A percentile compares a stretch with the other conserved stretches of the same genome.
phyloP scores from a whole-genome alignment of 2,797 vertebrate species.

The Syncerus caffer region DNA sequence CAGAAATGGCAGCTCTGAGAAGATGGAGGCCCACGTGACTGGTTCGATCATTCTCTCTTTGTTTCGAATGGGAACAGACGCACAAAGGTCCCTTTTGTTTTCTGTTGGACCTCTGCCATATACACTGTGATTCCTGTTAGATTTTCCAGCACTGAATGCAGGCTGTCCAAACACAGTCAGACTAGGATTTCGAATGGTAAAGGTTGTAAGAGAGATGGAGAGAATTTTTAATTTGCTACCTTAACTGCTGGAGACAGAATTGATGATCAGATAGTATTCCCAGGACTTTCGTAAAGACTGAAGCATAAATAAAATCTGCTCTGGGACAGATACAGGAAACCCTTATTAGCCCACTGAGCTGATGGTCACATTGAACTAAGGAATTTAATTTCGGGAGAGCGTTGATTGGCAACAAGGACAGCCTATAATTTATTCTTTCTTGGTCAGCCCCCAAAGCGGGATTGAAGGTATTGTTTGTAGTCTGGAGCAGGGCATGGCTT shows the following conservation, averaged over 20 bases:
- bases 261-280: not conserved
- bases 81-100: not conserved
- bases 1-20: not conserved
- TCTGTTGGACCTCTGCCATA: not conserved
- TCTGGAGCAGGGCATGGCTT: not conserved
- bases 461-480: not conserved
- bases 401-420: not conserved
- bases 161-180: not conserved
- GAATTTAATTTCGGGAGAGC: not conserved
- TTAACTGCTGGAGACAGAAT: constrained; percentile 16
- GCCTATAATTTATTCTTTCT: not conserved
- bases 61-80: not conserved
- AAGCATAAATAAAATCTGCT: constrained; percentile 11
- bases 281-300: not conserved
- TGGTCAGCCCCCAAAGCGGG: not conserved
- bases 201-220: not conserved
- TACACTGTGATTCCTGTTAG: not conserved
- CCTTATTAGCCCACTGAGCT: not conserved
- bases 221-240: constrained; percentile 38
- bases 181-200: not conserved
- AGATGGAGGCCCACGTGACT: not conserved
- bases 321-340: constrained; percentile 7
- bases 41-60: not conserved
- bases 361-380: not conserved
- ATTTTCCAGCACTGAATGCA: not conserved